Evolutionary conservation across 2,888 invertebrate genomes (phyloP).

Genomic region (Andrena bucephala): DNA sequence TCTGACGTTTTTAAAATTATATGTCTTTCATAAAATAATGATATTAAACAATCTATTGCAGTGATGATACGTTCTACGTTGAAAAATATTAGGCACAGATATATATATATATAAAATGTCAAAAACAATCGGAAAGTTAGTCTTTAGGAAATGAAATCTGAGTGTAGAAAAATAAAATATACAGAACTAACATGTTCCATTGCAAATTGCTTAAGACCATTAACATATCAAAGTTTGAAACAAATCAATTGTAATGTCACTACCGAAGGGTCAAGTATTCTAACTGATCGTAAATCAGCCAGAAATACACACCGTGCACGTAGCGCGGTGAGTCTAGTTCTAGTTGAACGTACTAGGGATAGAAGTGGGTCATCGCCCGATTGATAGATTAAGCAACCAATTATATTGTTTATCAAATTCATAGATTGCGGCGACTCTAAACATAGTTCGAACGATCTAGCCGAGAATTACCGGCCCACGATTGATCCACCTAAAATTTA

Average conservation of each 20-base stretch:
- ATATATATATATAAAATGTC: too few relatives aligned
- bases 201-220: too few relatives aligned
- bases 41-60: too few relatives aligned
- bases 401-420: constrained; percentile 61
- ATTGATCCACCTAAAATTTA: not conserved
- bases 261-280: not conserved
- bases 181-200: too few relatives aligned
- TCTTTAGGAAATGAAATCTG: too few relatives aligned
- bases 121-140: too few relatives aligned
- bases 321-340: constrained; percentile 8
- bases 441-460: constrained; percentile 26
- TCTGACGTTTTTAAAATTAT: too few relatives aligned
- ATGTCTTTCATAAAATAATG: too few relatives aligned
- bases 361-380: constrained; percentile 61
- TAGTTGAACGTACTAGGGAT: constrained; percentile 45
- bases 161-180: too few relatives aligned
- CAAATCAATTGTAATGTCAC: not conserved
- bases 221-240: not conserved
- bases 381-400: constrained; percentile 58
- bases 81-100: too few relatives aligned
- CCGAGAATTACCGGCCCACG: constrained; percentile 13
- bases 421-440: constrained; percentile 36
- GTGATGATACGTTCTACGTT: too few relatives aligned
- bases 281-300: not conserved
- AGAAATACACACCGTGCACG: not conserved